phyloP scores from a whole-genome alignment of 64 coral and sea anemone genomes.

The Orbicella faveolata region DNA sequence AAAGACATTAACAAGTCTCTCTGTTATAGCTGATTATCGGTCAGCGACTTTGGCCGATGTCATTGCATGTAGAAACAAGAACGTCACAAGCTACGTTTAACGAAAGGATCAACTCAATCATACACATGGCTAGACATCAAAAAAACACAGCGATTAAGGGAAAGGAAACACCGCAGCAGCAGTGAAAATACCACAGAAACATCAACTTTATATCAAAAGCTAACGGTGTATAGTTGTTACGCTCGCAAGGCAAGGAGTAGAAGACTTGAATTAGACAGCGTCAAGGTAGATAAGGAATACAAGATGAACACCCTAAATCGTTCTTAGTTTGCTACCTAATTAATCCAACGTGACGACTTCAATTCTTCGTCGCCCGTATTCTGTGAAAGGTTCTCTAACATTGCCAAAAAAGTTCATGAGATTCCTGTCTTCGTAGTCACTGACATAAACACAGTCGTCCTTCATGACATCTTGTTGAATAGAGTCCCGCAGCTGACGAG shows the following conservation, averaged over 20 bases:
- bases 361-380: constrained; percentile 69
- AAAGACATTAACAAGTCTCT: background rate
- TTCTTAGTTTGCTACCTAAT: constrained; percentile 2
- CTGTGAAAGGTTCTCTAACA: constrained; percentile 59
- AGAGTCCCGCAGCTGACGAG: constrained; percentile 84
- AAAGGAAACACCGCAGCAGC: background rate
- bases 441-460: constrained; percentile 95
- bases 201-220: background rate
- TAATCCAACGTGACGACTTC: constrained; percentile 92
- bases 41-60: background rate
- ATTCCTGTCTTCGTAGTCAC: constrained; percentile 86
- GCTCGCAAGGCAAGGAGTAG: too few relatives aligned
- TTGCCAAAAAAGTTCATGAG: constrained; percentile 71
- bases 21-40: background rate
- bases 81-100: background rate
- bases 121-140: background rate
- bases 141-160: background rate
- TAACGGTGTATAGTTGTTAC: background rate
- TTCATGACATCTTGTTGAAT: constrained; percentile 92
- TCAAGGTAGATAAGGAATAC: background rate
- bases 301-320: too few relatives aligned
- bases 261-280: background rate
- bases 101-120: background rate
- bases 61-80: background rate
- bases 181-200: background rate